Base-by-base conservation (phyloP, 1,140 invertebrate species). In the Drosophila novamexicana region DNA sequence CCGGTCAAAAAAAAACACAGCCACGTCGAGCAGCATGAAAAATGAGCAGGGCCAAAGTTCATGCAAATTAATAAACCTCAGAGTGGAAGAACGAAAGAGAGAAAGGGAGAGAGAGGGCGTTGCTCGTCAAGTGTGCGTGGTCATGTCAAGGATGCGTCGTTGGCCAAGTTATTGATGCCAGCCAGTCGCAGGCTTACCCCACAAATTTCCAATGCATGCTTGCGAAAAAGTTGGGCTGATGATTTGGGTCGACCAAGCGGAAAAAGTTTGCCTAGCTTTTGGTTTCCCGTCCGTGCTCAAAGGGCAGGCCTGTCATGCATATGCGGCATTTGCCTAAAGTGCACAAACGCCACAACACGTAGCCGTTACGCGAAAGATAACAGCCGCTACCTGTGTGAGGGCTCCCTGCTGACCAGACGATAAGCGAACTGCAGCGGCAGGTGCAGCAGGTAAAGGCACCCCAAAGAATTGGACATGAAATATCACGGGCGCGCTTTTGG, bases 31-130 rank as follows among this genome's bases (percentile, higher is more conserved):
- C 63, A 65, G 71, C 67, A 86, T 88, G 84, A 88, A 88, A 88
- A 88, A 88, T 89, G 84, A 89, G 68, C 76, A 68, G 44, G 59
- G 74, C 69, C 66, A 54, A 72, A 89, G 84, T 89, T 88, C 73
- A 89, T 89, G 83, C 83, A 86, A 88, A 88, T 88, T 89, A 86
- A 86, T 86, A 86, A 86, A 89, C 84, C 83, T 57, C 72, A 88
- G n/a, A 54, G 50, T 22, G 29, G 14, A 22, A 14, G 61, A 37
- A 10, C 16, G 29, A 22, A 29, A 4, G 34, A 44, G 39, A 34
- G 8, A 52, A 4, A 32, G 9, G 4, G 12, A 36, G 47, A 36
- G 16, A 10, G 7, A 56, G 34, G 7, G 36, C 6, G 29, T 6
- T 40, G 49, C 29, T 34, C 32, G 44, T 47, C 42, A 54, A 59